Conservation (phyloP, 2,797 vertebrate species). For the Sebastiscus tertius region DNA sequence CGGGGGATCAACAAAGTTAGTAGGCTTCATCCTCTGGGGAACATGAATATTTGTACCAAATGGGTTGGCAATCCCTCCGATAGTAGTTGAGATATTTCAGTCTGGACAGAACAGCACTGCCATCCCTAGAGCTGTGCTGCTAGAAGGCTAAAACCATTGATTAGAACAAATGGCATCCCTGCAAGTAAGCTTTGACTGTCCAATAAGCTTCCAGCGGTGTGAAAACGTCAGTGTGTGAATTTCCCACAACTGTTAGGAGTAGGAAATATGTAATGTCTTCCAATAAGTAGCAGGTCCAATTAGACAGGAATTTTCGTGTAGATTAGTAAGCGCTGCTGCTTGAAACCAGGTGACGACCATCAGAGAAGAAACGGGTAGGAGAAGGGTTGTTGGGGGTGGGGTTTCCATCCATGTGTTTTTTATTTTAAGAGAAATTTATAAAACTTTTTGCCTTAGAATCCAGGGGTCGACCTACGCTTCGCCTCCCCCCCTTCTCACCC, state of each 20-base stretch:
- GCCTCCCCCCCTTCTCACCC: slow-evolving; percentile 58
- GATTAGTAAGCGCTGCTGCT: slow-evolving; percentile 64
- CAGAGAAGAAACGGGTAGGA: slow-evolving; percentile 34
- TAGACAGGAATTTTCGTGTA: slow-evolving; percentile 65
- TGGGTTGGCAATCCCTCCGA: neutral
- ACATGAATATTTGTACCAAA: neutral
- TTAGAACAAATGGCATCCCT: slow-evolving; percentile 5
- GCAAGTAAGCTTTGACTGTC: neutral
- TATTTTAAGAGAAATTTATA: slow-evolving; percentile 79
- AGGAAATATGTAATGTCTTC: slow-evolving; percentile 53
- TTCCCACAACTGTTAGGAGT: slow-evolving; percentile 58
- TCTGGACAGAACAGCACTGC: neutral
- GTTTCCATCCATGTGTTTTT: slow-evolving; percentile 77
- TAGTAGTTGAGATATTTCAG: neutral
- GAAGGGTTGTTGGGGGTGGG: neutral
- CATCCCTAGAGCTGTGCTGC: neutral
- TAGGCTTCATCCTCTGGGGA: neutral
- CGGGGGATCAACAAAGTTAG: neutral
- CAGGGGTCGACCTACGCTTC: slow-evolving; percentile 68
- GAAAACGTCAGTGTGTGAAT: slow-evolving; percentile 26
- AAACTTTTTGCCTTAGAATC: slow-evolving; percentile 76
- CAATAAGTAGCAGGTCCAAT: slow-evolving; percentile 63
- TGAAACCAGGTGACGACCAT: slow-evolving; percentile 64
- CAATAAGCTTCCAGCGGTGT: slow-evolving; percentile 12
- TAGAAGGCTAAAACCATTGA: slow-evolving; percentile 3